Conservation (phyloP, 2,797 vertebrate species). For the Lacerta viridis region DNA sequence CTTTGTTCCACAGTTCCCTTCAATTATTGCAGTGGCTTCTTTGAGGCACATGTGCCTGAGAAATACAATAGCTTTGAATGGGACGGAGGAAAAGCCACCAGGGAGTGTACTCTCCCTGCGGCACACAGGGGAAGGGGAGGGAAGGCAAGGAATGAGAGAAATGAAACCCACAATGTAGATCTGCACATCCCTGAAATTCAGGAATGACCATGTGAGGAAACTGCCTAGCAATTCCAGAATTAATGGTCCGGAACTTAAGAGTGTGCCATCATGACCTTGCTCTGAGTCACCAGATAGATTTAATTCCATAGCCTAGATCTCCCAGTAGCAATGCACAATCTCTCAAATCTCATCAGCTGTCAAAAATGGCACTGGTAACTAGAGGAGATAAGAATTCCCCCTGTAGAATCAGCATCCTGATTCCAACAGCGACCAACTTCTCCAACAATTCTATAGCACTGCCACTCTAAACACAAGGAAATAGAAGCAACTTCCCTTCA, state of each 20-base stretch:
- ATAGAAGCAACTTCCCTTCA: too few species aligned
- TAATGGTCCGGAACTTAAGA: not conserved
- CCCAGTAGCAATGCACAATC: not conserved
- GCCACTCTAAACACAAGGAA: too few species aligned
- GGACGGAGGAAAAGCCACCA: not conserved
- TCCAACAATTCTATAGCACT: too few species aligned
- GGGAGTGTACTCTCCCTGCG: not conserved
- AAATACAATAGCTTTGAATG: not conserved
- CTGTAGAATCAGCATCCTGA: too few species aligned
- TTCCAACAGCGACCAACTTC: too few species aligned
- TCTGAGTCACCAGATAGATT: conserved; percentile 3
- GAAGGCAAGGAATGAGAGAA: not conserved
- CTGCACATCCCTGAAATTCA: conserved; percentile 10
- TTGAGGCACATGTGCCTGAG: not conserved
- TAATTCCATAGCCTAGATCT: conserved; percentile 13
- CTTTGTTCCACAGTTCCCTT: not conserved
- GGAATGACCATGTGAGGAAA: not conserved
- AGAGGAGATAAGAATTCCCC: not conserved
- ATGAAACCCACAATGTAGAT: not conserved
- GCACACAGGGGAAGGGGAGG: not conserved
- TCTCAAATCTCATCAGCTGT: not conserved
- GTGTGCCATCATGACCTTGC: not conserved
- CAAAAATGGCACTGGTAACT: not conserved
- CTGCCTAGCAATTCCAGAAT: not conserved
- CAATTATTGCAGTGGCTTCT: not conserved